These are phyloP conservation scores for Scaptomyza flava DNA, from an alignment of 2,888 invertebrate genomes.

Conservation along the genomic window DNA sequence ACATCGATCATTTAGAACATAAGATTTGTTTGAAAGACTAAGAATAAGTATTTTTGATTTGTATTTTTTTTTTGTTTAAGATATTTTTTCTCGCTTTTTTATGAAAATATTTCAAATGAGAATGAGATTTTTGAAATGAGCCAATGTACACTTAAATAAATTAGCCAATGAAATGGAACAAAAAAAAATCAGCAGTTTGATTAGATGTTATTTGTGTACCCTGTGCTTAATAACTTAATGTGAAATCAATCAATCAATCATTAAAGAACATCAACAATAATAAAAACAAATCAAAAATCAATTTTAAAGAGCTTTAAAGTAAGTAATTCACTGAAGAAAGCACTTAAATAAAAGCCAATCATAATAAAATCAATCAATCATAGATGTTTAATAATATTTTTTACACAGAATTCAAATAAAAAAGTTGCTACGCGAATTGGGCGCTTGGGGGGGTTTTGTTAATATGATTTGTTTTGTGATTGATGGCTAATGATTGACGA, in stretches of 20 bases:
- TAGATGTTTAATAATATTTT: neutral
- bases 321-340: no score
- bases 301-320: neutral
- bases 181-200: neutral
- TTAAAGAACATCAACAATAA: neutral
- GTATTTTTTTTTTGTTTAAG: neutral
- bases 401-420: neutral
- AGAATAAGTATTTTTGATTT: conserved; percentile 34
- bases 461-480: conserved; percentile 2
- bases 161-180: conserved; percentile 27
- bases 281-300: neutral
- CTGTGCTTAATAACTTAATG: no score
- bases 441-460: neutral
- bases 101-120: conserved; percentile 40
- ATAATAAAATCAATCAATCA: neutral
- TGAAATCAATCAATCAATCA: neutral
- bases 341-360: neutral
- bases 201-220: neutral
- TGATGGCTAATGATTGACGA: neutral
- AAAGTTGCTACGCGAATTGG: neutral
- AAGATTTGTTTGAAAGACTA: conserved; percentile 48
- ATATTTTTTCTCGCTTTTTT: conserved; percentile 31
- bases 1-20: conserved; percentile 71
- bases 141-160: conserved; percentile 47
- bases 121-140: conserved; percentile 39